A percentile compares a stretch with the other conserved stretches of the same genome.
Conservation (phyloP, 2,113 vertebrate genomes). For the Scomber colias region DNA sequence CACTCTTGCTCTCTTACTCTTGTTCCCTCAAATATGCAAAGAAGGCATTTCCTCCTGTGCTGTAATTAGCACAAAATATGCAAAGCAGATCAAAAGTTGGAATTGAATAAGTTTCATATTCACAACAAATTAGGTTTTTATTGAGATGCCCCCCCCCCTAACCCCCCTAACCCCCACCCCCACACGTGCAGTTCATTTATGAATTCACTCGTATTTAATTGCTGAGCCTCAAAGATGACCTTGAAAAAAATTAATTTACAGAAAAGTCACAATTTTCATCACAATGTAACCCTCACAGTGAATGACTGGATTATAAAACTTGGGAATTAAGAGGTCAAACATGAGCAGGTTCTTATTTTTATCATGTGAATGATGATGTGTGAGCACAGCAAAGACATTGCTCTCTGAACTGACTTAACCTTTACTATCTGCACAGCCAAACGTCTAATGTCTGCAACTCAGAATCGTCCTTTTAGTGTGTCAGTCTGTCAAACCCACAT, state of each 20-base stretch:
- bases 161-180: not conserved
- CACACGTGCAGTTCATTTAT: slow-evolving; percentile 18
- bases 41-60: slow-evolving; percentile 62
- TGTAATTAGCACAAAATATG: slow-evolving; percentile 73
- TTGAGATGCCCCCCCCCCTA: slow-evolving; percentile 25
- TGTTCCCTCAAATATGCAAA: slow-evolving; percentile 73
- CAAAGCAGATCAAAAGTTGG: slow-evolving; percentile 71
- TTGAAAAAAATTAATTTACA: slow-evolving; percentile 52
- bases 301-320: slow-evolving; percentile 27
- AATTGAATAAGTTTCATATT: slow-evolving; percentile 68
- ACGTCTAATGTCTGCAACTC: slow-evolving; percentile 37
- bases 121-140: slow-evolving; percentile 64
- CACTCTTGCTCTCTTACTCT: slow-evolving; percentile 46
- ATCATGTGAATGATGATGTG: slow-evolving; percentile 7
- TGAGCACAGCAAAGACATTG: not conserved
- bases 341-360: slow-evolving; percentile 15
- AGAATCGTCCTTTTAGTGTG: slow-evolving; percentile 8
- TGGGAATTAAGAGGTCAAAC: slow-evolving; percentile 8
- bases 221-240: slow-evolving; percentile 50
- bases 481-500: slow-evolving; percentile 44
- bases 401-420: slow-evolving; percentile 41
- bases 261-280: slow-evolving; percentile 12
- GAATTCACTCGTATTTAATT: slow-evolving; percentile 43
- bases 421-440: slow-evolving; percentile 12
- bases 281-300: not conserved